Evolutionary conservation across 2,888 invertebrate genomes (phyloP), one percentile per base, ranked within the genome.

Genomic region (Frankliniella intonsa): DNA sequence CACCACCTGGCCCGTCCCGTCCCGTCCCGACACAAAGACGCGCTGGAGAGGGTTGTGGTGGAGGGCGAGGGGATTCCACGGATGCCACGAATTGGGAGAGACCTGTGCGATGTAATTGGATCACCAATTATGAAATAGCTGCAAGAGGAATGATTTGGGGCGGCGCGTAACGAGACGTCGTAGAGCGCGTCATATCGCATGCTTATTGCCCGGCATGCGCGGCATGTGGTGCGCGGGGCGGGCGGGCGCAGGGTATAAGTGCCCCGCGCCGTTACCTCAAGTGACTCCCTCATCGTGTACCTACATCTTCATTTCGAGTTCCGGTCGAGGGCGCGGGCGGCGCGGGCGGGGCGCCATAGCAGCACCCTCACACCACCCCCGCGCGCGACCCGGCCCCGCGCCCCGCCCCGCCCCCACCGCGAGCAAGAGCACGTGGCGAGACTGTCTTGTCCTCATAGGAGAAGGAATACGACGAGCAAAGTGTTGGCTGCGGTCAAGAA

Each of bases 91-190:
- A 76, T 76, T 76, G 69, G 69, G 69, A 76, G 10, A 25, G 69
- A 22, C 69, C 22, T 25, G 69, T 76, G 69, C 69, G 25, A 76
- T 76, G 69, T 76, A 76, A 76, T 22, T 76, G 69, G 69, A 76
- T 76, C 69, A 76, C 69, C 69, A 76, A 76, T 76, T 76, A 76
- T 25, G 69, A 76, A 76, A 76, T 76, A 76, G 69, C 69, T 76
- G 69, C 69, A 25, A 76, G 69, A 10, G 69, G 69, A 76, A 76
- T 76, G 69, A 25, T 76, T 25, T 76, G 22, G 69, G 69, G 14
- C 14, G 14, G 14, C 62, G 14, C 62, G 38, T 38, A 38, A 14
- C 55, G 17, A 19, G 19, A 55, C 55, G 55, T 55, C 55, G 25
- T 25, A 76, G 69, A 25, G 25, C 38, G 38, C 38, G 38, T 38